These are phyloP conservation scores for Anolis apletophallus DNA, from an alignment of 2,797 vertebrate genomes.

Conservation along the genomic window DNA sequence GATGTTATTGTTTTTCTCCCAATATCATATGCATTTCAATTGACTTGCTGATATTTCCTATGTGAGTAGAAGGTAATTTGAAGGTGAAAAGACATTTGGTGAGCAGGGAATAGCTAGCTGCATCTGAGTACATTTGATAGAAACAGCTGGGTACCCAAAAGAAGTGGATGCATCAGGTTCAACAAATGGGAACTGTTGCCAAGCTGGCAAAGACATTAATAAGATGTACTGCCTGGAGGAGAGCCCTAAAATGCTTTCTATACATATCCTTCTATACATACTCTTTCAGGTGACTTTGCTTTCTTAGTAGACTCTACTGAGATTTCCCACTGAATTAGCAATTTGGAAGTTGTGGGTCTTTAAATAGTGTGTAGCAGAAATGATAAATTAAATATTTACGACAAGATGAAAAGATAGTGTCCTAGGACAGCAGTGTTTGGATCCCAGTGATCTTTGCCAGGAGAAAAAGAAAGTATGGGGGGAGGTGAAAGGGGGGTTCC, in stretches of 20 bases:
- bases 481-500: not conserved
- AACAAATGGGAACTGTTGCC: constrained; percentile 47
- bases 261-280: constrained; percentile 51
- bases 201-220: constrained; percentile 65
- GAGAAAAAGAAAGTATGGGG: constrained; percentile 22
- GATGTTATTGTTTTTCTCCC: not conserved
- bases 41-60: not conserved
- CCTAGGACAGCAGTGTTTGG: constrained; percentile 54
- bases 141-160: constrained; percentile 24
- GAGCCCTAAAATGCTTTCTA: constrained; percentile 54
- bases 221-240: constrained; percentile 56
- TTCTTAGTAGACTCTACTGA: constrained; percentile 43
- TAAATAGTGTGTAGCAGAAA: constrained; percentile 55
- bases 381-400: constrained; percentile 66
- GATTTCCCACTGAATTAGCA: constrained; percentile 55
- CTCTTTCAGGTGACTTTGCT: constrained; percentile 47
- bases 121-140: constrained; percentile 31
- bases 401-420: constrained; percentile 46
- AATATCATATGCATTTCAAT: not conserved
- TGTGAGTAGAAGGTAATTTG: constrained; percentile 19
- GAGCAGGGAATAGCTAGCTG: not conserved
- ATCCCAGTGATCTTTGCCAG: constrained; percentile 49
- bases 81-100: constrained; percentile 41
- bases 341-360: constrained; percentile 58
- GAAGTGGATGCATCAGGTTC: constrained; percentile 36